Percentiles rank a stretch among this genome's conserved stretches.
Conservation (phyloP, 2,797 vertebrate genomes). For the Hoplostethus mediterraneus region DNA sequence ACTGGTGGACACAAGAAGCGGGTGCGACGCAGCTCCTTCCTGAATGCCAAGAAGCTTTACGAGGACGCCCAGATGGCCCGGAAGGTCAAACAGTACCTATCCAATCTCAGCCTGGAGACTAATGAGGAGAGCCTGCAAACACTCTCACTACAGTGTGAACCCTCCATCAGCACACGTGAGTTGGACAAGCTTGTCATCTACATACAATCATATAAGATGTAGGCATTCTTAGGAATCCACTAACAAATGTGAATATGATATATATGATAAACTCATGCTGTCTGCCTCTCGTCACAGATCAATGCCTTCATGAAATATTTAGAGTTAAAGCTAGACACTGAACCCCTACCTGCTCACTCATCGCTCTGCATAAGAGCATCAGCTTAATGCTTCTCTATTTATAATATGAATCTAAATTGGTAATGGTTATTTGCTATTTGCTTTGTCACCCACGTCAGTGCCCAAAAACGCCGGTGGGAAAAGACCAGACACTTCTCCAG, state of each 20-base stretch:
- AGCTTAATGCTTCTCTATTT: not conserved
- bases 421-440: not conserved
- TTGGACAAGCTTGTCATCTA: not conserved
- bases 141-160: constrained; percentile 94
- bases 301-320: no score
- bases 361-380: no score
- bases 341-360: no score
- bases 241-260: no score
- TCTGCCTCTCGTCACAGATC: no score
- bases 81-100: constrained; percentile 97
- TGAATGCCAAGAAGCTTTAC: constrained; percentile 99
- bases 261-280: no score
- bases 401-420: not conserved
- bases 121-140: constrained; percentile 98
- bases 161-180: constrained; percentile 96
- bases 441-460: constrained; percentile 78
- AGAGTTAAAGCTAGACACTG: no score
- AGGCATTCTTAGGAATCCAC: no score
- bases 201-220: not conserved
- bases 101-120: constrained; percentile 94
- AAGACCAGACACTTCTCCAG: constrained; percentile 94
- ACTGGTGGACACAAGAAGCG: constrained; percentile 97
- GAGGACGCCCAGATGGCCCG: constrained; percentile 99
- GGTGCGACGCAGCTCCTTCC: constrained; percentile 97
- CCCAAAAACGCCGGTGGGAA: constrained; percentile 93